Base-by-base conservation (phyloP, 2,113 vertebrate genomes). In the Montifringilla adamsi region DNA sequence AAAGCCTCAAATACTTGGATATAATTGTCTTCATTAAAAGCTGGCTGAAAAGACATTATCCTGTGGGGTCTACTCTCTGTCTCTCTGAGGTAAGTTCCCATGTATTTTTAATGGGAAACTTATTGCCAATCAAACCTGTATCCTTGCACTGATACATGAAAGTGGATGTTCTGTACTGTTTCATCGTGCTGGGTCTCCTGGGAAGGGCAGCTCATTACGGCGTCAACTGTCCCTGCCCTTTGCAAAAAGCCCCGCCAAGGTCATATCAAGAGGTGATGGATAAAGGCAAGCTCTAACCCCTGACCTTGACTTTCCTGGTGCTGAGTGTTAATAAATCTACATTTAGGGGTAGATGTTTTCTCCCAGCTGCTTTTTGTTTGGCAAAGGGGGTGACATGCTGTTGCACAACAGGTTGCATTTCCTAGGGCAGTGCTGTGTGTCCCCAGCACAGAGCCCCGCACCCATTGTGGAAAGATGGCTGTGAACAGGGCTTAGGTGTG, bases 311-410 rank as follows among this genome's bases (percentile, higher is more conserved):
- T 84, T 96, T 93, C 77, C 92, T 89, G 77, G 86, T 96, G 92
- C 73, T 87, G 92, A 90, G 93, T 97, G 94, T 92, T 94, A 96
- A 96, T 96, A 94, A 96, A 96, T 95, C 95, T 96, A 41, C 79
- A 89, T 94, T 96, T 96, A 94, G 80, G 91, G 88, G 69, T 88
- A 90, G 93, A 81, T 72, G 15, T 86, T 89, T 93, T 93, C 77
- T 94, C 73, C 92, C 95, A 94, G 85, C 92, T 96, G 93, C 66
- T 89, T 66, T 93, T 81, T 93, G 89, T 90, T 95, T 86, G 60
- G 84, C 84, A 55, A 73, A 78, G 66, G n/a, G 68, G 66, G 83
- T 75, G 76, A 58, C 62, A 13, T 78, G 64, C 76, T 95, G 88
- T 58, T 0, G 0, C 92, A 93, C 86, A 96, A 96, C 94, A 96